phyloP scores from a whole-genome alignment of 2,113 vertebrate genomes.

The Brachypteracias leptosomus region DNA sequence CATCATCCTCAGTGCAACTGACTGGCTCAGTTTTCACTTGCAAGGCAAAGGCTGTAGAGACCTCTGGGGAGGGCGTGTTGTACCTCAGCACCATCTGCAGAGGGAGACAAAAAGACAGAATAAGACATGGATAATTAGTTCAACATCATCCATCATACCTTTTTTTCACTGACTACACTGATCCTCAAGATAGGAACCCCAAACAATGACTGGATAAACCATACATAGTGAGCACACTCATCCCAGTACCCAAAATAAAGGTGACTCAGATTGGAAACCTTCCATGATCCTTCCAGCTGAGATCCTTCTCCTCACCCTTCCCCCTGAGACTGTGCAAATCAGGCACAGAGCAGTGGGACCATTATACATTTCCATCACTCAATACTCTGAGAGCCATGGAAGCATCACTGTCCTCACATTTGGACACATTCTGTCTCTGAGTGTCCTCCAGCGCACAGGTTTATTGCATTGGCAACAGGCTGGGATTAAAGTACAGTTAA shows the following conservation, averaged over 20 bases:
- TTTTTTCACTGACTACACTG: not conserved
- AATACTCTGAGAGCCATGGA: not conserved
- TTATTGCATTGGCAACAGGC: not conserved
- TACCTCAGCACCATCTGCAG: slow-evolving; percentile 58
- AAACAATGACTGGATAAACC: not conserved
- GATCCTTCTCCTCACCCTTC: not conserved
- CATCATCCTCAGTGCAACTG: not conserved
- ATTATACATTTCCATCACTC: not conserved
- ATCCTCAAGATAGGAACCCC: not conserved
- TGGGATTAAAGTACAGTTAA: not conserved
- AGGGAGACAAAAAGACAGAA: not conserved
- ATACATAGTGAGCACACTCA: not conserved
- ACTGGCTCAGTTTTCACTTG: not conserved
- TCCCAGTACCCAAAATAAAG: not conserved
- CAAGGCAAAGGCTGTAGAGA: slow-evolving; percentile 30
- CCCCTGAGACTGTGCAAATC: not conserved
- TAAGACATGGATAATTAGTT: not conserved
- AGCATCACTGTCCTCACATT: not conserved
- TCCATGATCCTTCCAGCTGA: not conserved
- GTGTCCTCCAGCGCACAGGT: not conserved
- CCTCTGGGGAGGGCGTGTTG: not conserved
- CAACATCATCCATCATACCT: not conserved
- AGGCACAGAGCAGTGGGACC: not conserved
- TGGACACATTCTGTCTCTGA: not conserved
- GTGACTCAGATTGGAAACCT: not conserved